These are phyloP conservation scores for Altica lythri DNA, from an alignment of 2,888 invertebrate species.

Conservation along the genomic window DNA sequence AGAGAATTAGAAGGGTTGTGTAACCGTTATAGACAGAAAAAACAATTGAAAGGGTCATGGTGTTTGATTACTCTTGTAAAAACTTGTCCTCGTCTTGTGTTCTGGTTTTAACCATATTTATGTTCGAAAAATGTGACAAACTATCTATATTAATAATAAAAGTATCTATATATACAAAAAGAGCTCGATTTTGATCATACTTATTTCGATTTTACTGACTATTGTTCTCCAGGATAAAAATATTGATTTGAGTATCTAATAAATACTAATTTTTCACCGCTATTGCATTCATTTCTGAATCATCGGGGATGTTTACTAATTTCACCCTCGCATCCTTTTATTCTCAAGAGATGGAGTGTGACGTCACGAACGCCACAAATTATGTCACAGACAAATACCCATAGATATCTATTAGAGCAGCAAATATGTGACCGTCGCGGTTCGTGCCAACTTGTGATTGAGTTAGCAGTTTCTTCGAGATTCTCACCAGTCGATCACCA, in stretches of 20 bases:
- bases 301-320: conserved; percentile 36
- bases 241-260: too few relatives aligned
- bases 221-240: too few relatives aligned
- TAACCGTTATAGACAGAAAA: conserved; percentile 20
- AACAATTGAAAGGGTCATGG: conserved; percentile 20
- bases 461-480: conserved; percentile 45
- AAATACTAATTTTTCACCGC: conserved; percentile 30
- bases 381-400: conserved; percentile 52
- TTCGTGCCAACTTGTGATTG: conserved; percentile 55
- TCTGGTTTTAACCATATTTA: too few relatives aligned
- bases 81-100: too few relatives aligned
- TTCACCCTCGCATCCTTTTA: conserved; percentile 21
- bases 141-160: too few relatives aligned
- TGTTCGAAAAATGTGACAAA: too few relatives aligned
- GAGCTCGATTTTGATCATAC: too few relatives aligned
- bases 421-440: conserved; percentile 49
- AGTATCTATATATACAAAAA: too few relatives aligned
- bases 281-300: conserved; percentile 33
- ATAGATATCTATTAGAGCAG: conserved; percentile 55
- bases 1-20: conserved; percentile 13
- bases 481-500: conserved; percentile 44
- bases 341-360: conserved; percentile 37
- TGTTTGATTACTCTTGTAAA: conserved; percentile 10
- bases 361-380: conserved; percentile 46
- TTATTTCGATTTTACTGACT: too few relatives aligned